phyloP scores from a whole-genome alignment of 30 jellyfish, hydroid and myxozoan genomes.

The Cassiopea andromeda region DNA sequence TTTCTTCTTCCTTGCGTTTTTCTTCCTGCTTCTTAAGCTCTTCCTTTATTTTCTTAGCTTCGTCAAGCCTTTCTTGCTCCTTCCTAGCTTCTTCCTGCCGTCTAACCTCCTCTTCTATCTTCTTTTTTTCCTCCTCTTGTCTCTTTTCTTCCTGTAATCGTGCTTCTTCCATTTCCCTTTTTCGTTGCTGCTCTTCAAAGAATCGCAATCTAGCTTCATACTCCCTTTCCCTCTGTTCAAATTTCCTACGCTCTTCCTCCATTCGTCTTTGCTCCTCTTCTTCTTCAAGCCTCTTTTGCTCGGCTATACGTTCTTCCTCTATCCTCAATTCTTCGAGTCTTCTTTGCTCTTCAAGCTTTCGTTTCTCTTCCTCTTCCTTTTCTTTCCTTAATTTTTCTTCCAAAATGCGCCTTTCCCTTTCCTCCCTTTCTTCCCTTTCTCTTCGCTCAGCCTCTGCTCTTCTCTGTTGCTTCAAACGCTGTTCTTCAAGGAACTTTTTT shows the following conservation, averaged over 20 bases:
- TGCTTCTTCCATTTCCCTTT: conserved; percentile 27
- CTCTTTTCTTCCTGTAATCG: conserved; percentile 6
- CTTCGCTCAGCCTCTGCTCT: conserved; percentile 37
- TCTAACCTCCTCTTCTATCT: conserved; percentile 11
- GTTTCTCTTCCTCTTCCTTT: conserved; percentile 49
- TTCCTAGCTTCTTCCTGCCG: conserved; percentile 13
- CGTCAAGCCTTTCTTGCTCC: conserved; percentile 13
- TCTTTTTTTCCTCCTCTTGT: conserved; percentile 25
- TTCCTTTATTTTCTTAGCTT: conserved; percentile 38
- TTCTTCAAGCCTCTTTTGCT: conserved; percentile 41
- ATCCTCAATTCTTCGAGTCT: conserved; percentile 14
- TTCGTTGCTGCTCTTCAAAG: conserved; percentile 11
- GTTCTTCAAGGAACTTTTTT: conserved; percentile 13
- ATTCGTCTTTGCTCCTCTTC: conserved; percentile 66
- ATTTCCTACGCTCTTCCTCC: conserved; percentile 56
- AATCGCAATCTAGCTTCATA: conserved; percentile 14
- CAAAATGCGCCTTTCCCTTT: background rate
- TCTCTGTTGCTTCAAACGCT: conserved; percentile 30
- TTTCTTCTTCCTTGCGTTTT: conserved; percentile 49
- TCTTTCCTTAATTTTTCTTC: conserved; percentile 62
- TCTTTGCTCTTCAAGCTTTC: conserved; percentile 34
- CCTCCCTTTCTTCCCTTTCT: conserved; percentile 16
- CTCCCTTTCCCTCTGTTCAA: conserved; percentile 45
- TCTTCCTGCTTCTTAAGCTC: conserved; percentile 45
- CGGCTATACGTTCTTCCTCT: conserved; percentile 22